phyloP scores from a whole-genome alignment of 1,140 invertebrate species.

The Meloidogyne floridensis region DNA sequence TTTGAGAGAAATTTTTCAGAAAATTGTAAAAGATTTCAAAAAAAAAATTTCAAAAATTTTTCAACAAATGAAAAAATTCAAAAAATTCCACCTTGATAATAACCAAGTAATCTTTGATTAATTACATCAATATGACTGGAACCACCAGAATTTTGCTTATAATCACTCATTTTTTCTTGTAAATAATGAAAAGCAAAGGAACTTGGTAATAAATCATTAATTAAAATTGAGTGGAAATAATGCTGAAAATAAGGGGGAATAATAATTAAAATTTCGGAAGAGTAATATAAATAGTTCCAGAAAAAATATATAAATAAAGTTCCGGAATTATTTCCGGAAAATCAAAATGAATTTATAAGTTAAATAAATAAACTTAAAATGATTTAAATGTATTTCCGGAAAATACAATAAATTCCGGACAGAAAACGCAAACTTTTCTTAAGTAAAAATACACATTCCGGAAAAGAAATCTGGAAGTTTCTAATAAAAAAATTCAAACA shows the following conservation, averaged over 20 bases:
- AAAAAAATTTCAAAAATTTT: neutral
- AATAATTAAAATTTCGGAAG: too few species aligned
- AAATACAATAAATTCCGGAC: too few species aligned
- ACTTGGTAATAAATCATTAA: constrained; percentile 44
- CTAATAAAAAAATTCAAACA: neutral
- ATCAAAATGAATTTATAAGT: too few species aligned
- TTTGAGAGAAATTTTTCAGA: too few species aligned
- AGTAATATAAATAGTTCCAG: too few species aligned
- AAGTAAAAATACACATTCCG: too few species aligned
- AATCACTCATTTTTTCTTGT: constrained; percentile 39
- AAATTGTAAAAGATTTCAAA: constrained; percentile 20
- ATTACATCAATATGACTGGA: constrained; percentile 24
- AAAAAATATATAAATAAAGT: too few species aligned
- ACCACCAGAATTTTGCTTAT: neutral
- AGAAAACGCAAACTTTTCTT: too few species aligned
- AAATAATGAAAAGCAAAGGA: constrained; percentile 41
- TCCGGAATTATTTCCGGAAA: too few species aligned
- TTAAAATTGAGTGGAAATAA: constrained; percentile 45
- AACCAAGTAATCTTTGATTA: constrained; percentile 23
- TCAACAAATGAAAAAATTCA: neutral
- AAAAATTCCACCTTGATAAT: constrained; percentile 20
- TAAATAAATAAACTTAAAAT: too few species aligned
- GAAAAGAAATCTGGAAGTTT: too few species aligned
- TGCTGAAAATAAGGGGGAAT: constrained; percentile 22
- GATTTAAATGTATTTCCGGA: too few species aligned